Evolutionary conservation across 1,140 invertebrate species (phyloP).

Genomic region (Schlechtendalia chinensis): DNA sequence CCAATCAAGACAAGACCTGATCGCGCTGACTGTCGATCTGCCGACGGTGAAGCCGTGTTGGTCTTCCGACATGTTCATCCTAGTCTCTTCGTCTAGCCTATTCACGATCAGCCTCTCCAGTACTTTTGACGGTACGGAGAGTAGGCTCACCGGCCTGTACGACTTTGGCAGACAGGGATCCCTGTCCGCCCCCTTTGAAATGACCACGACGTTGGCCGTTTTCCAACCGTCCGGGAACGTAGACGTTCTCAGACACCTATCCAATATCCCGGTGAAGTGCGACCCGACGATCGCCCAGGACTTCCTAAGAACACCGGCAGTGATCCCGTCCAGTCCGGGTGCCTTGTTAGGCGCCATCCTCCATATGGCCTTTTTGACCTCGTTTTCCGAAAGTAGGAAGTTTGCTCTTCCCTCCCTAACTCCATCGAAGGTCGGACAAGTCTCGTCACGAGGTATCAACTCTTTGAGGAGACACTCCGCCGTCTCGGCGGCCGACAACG

Average conservation of each 20-base stretch:
- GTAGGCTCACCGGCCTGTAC: not conserved
- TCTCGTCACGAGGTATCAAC: not conserved
- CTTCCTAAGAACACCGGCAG: not conserved
- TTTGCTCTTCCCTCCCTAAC: not conserved
- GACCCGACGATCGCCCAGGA: not conserved
- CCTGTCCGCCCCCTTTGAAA: not conserved
- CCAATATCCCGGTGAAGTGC: not conserved
- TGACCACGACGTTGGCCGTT: not conserved
- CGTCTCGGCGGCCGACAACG: not conserved
- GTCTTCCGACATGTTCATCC: not conserved
- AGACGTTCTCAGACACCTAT: not conserved
- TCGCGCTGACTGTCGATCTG: conserved; percentile 2
- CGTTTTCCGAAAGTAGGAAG: not conserved
- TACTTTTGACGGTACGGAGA: not conserved
- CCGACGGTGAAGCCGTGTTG: not conserved
- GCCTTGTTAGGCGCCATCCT: conserved; percentile 27
- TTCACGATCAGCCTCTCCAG: not conserved
- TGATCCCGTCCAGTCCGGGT: not conserved
- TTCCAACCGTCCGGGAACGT: not conserved
- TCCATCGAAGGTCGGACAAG: not conserved
- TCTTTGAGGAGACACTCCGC: not conserved
- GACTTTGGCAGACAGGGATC: not conserved
- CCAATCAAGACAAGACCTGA: not conserved
- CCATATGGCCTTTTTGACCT: not conserved
- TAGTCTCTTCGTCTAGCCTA: not conserved